phyloP scores from a whole-genome alignment of 2,113 vertebrate genomes.

The Archilochus colubris region DNA sequence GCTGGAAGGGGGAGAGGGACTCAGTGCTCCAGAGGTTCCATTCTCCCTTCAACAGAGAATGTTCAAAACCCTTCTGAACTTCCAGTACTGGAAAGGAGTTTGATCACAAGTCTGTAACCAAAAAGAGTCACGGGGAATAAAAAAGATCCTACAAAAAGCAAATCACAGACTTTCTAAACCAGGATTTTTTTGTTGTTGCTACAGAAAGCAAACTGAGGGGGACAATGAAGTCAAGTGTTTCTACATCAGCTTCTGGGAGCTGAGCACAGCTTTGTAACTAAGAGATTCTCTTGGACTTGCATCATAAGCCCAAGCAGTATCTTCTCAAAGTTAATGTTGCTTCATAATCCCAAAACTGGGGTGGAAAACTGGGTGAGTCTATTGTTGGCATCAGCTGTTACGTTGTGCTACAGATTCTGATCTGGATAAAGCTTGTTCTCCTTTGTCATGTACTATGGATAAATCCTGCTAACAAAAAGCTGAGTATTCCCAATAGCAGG shows the following conservation, averaged over 20 bases:
- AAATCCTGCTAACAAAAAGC: neutral
- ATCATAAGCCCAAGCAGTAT: neutral
- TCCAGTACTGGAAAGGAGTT: neutral
- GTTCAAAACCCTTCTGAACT: neutral
- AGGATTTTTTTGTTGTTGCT: neutral
- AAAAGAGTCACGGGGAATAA: neutral
- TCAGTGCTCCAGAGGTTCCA: neutral
- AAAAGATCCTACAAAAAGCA: neutral
- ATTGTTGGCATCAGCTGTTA: accelerated
- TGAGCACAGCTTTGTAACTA: neutral
- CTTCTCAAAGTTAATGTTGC: neutral
- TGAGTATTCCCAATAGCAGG: neutral
- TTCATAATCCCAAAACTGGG: neutral
- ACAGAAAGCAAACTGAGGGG: neutral
- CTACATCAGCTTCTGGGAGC: neutral
- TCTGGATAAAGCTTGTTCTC: neutral
- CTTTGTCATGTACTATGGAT: neutral
- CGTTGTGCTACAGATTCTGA: neutral
- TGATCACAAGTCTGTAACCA: neutral
- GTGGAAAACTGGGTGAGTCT: neutral
- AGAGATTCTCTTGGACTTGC: neutral
- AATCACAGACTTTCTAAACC: neutral
- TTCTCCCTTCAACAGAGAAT: neutral
- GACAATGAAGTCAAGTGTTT: neutral
- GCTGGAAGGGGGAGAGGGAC: accelerated